These are phyloP conservation scores for Pollenia griseotomentosa DNA, from an alignment of 2,888 invertebrate genomes.

Conservation along the genomic window DNA sequence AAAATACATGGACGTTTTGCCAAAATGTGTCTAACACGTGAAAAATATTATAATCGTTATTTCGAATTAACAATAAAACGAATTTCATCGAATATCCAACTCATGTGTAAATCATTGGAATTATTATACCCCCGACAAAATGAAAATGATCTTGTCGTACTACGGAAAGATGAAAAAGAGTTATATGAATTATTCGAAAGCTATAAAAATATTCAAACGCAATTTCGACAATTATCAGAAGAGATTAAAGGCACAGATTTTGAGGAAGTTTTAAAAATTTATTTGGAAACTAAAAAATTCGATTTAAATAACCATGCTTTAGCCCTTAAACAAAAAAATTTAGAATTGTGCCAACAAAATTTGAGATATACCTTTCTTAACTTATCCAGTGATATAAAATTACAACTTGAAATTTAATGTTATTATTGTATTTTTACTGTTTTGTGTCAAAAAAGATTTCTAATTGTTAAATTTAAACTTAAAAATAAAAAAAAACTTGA, in stretches of 20 bases:
- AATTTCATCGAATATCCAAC: conserved; percentile 11
- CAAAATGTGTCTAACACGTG: conserved; percentile 17
- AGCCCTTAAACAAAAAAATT: conserved; percentile 41
- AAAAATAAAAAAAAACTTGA: background rate
- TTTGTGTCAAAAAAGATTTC: background rate
- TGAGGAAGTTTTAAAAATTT: conserved; percentile 34
- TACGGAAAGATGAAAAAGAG: conserved; percentile 28
- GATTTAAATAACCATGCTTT: conserved; percentile 39
- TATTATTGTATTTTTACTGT: background rate
- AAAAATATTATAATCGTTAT: conserved; percentile 48
- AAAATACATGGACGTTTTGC: conserved; percentile 51
- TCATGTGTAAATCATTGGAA: conserved; percentile 37
- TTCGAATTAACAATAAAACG: conserved; percentile 40
- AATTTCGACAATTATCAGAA: conserved; percentile 24
- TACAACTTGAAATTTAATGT: background rate
- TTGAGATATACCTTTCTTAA: conserved; percentile 32
- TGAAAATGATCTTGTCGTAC: background rate
- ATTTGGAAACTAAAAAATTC: conserved; percentile 44
- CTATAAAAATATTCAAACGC: conserved; percentile 2
- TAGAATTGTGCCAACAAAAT: conserved; percentile 31
- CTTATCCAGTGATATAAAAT: conserved; percentile 2
- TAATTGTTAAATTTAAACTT: background rate
- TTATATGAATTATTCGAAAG: conserved; percentile 37
- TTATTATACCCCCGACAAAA: background rate
- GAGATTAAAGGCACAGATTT: conserved; percentile 19